Evolutionary conservation across 2,113 vertebrate genomes (phyloP), one percentile per base, ranked within the genome.

Genomic region (Tapirus terrestris): DNA sequence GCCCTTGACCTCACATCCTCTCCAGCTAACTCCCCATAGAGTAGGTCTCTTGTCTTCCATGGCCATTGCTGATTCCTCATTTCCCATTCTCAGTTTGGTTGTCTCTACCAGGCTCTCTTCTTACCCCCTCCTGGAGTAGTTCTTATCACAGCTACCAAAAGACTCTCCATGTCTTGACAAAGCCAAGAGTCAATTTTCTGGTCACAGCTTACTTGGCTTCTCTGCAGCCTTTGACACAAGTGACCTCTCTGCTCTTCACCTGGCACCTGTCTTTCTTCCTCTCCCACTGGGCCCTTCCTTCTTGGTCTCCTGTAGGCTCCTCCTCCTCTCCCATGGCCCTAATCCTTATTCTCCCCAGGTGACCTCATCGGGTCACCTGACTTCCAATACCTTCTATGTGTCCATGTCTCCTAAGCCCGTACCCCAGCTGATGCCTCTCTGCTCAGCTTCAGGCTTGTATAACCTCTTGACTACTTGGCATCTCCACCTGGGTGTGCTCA

Each of bases 101-200:
- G 43, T 23, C 25, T 51, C 18, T 27, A 11, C n/a, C 39, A 18
- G 51, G 9, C 18, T 33, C 10, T 53, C 3, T 75, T 36, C 33
- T 12, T 56, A 1, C 0, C 12, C 2, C 1, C 27, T 58, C 9
- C 51, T 13, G 0, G 65, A 58, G 27, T 1, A 25, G 56, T 27
- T 18, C 29, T 53, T 43, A 33, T n/a, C 5, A 31, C 80, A n/a
- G 14, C 36, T 43, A 14, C 58, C 14, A 0, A 67, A 58, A 36
- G 8, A 36, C 53, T 18, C 18, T 56, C 20, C 43, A 10, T 21
- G 31, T 56, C 70, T 29, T 36, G 80, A 53, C 43, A 27, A 73
- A 48, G 56, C 9, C 61, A 21, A 53, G n/a, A 63, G 8, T 45
- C 18, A 1, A 1, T 45, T 9, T 72, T 65, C 31, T 29, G 20